Base-by-base conservation (phyloP, 1,140 invertebrate species). In the Aphis craccivora region DNA sequence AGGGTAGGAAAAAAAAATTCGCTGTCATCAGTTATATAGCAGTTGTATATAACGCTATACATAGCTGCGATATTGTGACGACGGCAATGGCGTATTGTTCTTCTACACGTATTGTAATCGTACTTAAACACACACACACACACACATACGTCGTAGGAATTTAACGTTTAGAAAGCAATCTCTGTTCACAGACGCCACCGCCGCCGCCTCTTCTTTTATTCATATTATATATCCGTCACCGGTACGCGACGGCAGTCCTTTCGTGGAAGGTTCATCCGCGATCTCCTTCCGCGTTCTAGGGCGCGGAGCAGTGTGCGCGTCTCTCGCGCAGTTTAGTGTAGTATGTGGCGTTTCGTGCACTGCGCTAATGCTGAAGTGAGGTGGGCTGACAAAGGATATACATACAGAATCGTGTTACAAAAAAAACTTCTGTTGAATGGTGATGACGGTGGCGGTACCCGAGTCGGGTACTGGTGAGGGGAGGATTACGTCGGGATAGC, bases 161-260 rank as follows among this genome's bases (percentile, higher is more conserved):
- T 91, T 43, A 91, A 91, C 90, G 90, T 91, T 91, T 67, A 76
- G 55, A 40, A 45, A 37, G 9, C 53, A 67, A 90, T 90, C 53
- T 90, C 89, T 40, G 55, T 43, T 40, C 83, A 23, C 20, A 43
- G 8, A 40, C 84, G 30, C 84, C 25, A 25, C 88, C 5, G 67
- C 4, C 25, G 67, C 11, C 25, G 88, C 23, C 37, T 22, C 30
- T 25, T 90, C 37, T 37, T 22, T 9, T 51, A 22, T 37, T 53
- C 30, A 25, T 37, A 23, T 55, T 45, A 30, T 45, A 30, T 30
- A 87, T 30, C 43, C 25, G 40, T 87, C 30, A 43, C 14, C 84
- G 84, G 30, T 76, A 76, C 60, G 60, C 40, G 40, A 23, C 37
- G 83, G 37, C 37, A 43, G 35, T 84, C 23, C 37, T 84, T 40